Percentiles rank a stretch among this genome's conserved stretches.
phyloP scores from a whole-genome alignment of 1,140 invertebrate genomes.

The Drosophila varians region DNA sequence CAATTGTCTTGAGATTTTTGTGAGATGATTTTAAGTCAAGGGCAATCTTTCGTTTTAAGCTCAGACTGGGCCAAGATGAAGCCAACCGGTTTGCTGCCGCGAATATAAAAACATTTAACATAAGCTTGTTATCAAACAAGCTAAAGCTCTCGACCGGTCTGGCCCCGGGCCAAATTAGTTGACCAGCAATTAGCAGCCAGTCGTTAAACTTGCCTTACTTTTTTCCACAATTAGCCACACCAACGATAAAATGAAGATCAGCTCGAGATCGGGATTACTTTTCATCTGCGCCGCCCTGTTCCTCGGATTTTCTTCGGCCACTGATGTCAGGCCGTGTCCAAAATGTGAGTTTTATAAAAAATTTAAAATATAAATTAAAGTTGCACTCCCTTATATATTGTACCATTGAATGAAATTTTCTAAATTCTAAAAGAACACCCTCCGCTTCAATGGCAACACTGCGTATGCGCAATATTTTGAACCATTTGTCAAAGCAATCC shows the following conservation, averaged over 20 bases:
- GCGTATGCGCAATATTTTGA: neutral
- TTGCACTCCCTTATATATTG: too few relatives aligned
- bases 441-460: neutral
- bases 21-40: constrained; percentile 58
- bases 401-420: too few relatives aligned
- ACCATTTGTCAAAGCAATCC: too few relatives aligned
- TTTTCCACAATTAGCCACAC: constrained; percentile 23
- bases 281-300: constrained; percentile 49
- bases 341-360: constrained; percentile 63
- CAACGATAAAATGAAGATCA: constrained; percentile 45
- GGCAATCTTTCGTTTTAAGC: constrained; percentile 57
- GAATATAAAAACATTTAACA: neutral
- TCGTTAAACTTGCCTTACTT: constrained; percentile 31
- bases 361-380: too few relatives aligned
- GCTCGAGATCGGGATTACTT: constrained; percentile 33
- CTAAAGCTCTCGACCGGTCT: constrained; percentile 22
- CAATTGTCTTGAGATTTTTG: constrained; percentile 19
- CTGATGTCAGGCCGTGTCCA: constrained; percentile 80
- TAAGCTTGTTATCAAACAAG: constrained; percentile 32
- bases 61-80: constrained; percentile 3
- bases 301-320: constrained; percentile 38
- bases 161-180: constrained; percentile 35
- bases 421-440: too few relatives aligned
- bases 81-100: constrained; percentile 56
- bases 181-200: constrained; percentile 31